phyloP scores from a whole-genome alignment of 2,113 vertebrate species.

The Psittacula cyanocephala region DNA sequence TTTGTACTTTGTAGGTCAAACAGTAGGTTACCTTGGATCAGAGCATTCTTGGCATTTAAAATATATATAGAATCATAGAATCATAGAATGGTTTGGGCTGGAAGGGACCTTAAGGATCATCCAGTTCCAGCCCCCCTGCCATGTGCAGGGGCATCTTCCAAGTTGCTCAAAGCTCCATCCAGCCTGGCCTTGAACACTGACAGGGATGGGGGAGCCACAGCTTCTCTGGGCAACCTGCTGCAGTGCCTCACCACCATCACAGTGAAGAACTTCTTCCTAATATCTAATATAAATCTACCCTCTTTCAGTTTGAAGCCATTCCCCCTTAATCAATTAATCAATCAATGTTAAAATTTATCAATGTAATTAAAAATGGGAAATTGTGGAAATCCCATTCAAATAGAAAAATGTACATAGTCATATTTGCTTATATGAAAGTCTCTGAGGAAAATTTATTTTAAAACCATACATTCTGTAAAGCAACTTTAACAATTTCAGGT shows the following conservation, averaged over 20 bases:
- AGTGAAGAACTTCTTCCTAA: not conserved
- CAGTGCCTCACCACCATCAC: not conserved
- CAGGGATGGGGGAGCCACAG: not conserved
- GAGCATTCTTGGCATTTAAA: not conserved
- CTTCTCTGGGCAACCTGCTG: no score
- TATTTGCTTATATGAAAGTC: not conserved
- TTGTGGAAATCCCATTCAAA: not conserved
- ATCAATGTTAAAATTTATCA: not conserved
- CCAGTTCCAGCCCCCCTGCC: not conserved
- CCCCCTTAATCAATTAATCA: not conserved
- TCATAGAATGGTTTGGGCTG: not conserved
- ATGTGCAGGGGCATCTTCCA: not conserved
- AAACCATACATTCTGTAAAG: not conserved
- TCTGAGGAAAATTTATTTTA: not conserved
- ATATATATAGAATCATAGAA: not conserved
- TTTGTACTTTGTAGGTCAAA: not conserved
- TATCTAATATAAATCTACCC: not conserved
- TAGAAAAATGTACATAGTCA: not conserved
- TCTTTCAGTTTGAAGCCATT: not conserved
- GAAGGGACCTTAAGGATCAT: not conserved
- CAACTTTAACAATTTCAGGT: not conserved
- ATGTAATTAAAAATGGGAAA: not conserved
- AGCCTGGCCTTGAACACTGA: not conserved
- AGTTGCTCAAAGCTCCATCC: not conserved
- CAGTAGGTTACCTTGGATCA: not conserved